Conservation (phyloP, 2,113 vertebrate genomes). For the Parus major region DNA sequence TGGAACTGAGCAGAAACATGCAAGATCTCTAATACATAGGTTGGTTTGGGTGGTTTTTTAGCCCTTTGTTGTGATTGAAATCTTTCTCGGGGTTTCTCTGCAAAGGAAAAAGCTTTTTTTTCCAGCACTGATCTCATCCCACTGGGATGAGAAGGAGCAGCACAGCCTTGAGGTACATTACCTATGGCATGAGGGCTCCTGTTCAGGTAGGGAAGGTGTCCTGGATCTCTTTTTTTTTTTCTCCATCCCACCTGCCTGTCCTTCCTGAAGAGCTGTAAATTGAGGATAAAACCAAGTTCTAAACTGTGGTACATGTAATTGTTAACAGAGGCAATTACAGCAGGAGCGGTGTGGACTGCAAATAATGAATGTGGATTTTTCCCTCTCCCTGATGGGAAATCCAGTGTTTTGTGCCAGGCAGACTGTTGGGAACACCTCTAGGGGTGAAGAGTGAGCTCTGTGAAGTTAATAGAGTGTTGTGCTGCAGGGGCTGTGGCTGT, state of each 20-base stretch:
- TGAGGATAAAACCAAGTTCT: neutral
- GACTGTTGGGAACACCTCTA: neutral
- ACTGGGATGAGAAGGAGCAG: neutral
- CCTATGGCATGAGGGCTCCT: neutral
- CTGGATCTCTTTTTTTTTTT: neutral
- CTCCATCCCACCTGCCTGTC: rapidly evolving
- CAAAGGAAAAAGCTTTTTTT: neutral
- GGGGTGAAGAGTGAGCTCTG: neutral
- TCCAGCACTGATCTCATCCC: neutral
- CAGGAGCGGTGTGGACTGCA: neutral
- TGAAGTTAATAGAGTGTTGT: rapidly evolving
- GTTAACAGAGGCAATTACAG: neutral
- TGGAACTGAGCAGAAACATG: neutral
- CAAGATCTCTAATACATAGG: neutral
- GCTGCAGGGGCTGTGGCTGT: neutral
- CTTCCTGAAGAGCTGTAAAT: neutral
- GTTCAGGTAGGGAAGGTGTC: neutral
- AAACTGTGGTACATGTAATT: rapidly evolving
- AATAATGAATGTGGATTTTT: neutral
- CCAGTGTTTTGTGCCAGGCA: neutral
- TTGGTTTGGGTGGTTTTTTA: neutral
- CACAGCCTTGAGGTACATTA: rapidly evolving
- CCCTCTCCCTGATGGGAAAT: neutral
- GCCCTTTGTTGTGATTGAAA: neutral
- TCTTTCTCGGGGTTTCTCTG: neutral